phyloP scores from a whole-genome alignment of 1,140 invertebrate species.

The Neodiprion lecontei region DNA sequence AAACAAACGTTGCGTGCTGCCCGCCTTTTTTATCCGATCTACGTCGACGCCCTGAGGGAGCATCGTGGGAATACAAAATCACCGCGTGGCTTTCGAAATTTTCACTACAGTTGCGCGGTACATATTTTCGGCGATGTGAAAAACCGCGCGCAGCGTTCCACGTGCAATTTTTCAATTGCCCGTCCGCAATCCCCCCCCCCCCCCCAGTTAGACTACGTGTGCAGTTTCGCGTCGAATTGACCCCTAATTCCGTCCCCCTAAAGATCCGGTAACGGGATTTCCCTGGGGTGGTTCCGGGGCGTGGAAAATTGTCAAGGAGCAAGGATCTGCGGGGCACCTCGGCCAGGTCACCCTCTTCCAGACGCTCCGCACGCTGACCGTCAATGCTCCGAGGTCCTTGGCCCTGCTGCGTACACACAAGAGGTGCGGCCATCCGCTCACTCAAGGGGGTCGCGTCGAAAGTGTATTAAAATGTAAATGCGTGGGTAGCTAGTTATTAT shows the following conservation, averaged over 20 bases:
- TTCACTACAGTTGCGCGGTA: background rate
- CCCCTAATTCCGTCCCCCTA: constrained; percentile 28
- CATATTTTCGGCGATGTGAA: too few relatives aligned
- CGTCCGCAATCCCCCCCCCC: too few relatives aligned
- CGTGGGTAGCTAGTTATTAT: constrained; percentile 47
- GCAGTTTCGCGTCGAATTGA: too few relatives aligned
- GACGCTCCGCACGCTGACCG: background rate
- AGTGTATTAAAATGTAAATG: constrained; percentile 48
- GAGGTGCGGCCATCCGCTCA: constrained; percentile 34
- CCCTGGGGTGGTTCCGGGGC: background rate
- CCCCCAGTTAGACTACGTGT: too few relatives aligned
- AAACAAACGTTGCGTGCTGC: background rate
- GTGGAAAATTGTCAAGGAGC: background rate
- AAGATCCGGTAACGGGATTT: constrained; percentile 17
- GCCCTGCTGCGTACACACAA: background rate
- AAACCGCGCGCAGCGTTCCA: too few relatives aligned
- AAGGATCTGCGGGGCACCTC: background rate
- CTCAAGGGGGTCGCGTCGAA: background rate
- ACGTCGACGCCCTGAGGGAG: background rate
- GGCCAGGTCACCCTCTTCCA: background rate
- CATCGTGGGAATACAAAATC: background rate
- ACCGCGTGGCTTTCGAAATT: background rate
- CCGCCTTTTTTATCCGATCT: background rate
- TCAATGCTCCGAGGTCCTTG: background rate
- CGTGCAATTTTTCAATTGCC: too few relatives aligned